Conservation (phyloP, 1,140 invertebrate species). For the Aphelenchoides fujianensis region DNA sequence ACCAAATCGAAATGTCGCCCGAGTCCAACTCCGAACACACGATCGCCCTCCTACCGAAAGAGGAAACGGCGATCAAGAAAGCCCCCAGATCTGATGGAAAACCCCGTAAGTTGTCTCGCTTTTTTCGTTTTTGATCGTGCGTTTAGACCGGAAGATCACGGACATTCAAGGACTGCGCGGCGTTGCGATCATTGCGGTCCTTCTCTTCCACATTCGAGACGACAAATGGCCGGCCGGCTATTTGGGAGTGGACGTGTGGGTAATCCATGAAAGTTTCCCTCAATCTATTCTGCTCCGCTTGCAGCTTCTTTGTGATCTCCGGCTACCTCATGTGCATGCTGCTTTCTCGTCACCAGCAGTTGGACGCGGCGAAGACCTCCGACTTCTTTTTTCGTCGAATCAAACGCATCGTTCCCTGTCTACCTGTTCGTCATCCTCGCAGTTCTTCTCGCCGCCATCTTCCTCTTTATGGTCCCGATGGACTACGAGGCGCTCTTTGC, state of each 20-base stretch:
- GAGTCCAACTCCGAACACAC: too few species aligned
- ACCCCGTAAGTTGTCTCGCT: too few species aligned
- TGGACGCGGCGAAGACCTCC: not conserved
- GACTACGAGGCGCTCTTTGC: not conserved
- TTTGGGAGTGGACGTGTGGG: constrained; percentile 25
- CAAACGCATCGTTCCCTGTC: constrained; percentile 5
- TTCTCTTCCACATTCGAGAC: constrained; percentile 18
- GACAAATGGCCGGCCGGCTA: constrained; percentile 16
- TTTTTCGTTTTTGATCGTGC: not conserved
- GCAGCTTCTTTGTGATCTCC: constrained; percentile 11
- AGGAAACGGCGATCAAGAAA: too few species aligned
- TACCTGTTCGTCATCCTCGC: not conserved
- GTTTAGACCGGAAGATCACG: not conserved
- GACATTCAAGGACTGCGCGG: constrained; percentile 26
- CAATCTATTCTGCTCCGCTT: not conserved
- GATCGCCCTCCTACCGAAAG: too few species aligned
- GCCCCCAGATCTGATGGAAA: too few species aligned
- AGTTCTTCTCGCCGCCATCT: not conserved
- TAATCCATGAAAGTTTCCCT: not conserved
- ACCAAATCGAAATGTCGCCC: too few species aligned
- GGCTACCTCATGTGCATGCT: constrained; percentile 4
- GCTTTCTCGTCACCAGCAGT: not conserved
- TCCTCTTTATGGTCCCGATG: not conserved
- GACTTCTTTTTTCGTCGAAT: not conserved
- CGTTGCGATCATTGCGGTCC: constrained; percentile 19